Conservation (phyloP, 2,797 vertebrate genomes). For the Poeciliopsis infans region DNA sequence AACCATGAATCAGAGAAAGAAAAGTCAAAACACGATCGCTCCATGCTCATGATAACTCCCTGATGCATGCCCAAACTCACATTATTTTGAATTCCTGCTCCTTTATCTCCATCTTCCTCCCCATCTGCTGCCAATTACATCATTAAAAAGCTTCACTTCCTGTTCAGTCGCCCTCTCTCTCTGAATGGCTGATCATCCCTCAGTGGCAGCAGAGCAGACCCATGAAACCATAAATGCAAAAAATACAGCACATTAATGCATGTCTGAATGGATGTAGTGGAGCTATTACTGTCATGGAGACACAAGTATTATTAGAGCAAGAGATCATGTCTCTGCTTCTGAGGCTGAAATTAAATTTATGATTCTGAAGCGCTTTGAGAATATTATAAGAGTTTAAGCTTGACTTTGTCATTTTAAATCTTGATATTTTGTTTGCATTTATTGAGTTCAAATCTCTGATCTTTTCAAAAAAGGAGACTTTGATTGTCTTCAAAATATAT, state of each 20-base stretch:
- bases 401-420: neutral
- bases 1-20: slow-evolving; percentile 58
- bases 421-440: neutral
- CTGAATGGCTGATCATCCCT: slow-evolving; percentile 59
- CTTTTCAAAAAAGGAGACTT: neutral
- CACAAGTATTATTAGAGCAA: slow-evolving; percentile 28
- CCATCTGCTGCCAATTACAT: slow-evolving; percentile 79
- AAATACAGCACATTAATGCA: slow-evolving; percentile 25
- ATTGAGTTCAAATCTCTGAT: neutral
- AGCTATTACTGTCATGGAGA: slow-evolving; percentile 53
- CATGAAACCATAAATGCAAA: slow-evolving; percentile 48
- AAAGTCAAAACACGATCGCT: slow-evolving; percentile 68
- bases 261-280: slow-evolving; percentile 37
- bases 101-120: slow-evolving; percentile 74
- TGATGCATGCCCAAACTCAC: slow-evolving; percentile 74
- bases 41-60: slow-evolving; percentile 53
- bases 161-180: slow-evolving; percentile 52
- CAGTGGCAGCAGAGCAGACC: slow-evolving; percentile 44
- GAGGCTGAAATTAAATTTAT: slow-evolving; percentile 49
- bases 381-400: slow-evolving; percentile 3
- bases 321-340: slow-evolving; percentile 48
- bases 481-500: neutral
- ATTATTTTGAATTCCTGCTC: slow-evolving; percentile 78
- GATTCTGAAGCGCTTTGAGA: slow-evolving; percentile 18
- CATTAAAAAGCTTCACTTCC: slow-evolving; percentile 71